phyloP scores from a whole-genome alignment of 2,797 vertebrate species.

The Pseudocheirus occidentalis region DNA sequence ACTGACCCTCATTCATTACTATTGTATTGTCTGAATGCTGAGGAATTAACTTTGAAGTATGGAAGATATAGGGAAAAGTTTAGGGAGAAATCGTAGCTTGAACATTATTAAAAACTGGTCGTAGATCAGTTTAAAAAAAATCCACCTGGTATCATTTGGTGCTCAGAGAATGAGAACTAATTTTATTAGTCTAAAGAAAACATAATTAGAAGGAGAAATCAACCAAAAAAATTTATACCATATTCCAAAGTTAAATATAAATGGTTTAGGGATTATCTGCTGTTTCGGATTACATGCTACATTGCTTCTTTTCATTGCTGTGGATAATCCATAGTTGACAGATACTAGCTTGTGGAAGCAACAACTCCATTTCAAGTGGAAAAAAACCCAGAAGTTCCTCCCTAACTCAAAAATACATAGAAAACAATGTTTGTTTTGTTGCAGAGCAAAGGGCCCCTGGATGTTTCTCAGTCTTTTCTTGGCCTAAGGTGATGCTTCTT shows the following conservation, averaged over 20 bases:
- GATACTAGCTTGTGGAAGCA: not conserved
- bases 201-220: not conserved
- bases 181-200: not conserved
- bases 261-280: not conserved
- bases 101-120: not conserved
- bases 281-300: not conserved
- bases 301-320: not conserved
- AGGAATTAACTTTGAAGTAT: not conserved
- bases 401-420: not conserved
- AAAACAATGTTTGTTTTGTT: not conserved
- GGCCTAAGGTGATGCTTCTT: not conserved
- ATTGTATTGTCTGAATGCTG: not conserved
- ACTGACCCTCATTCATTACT: not conserved
- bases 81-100: not conserved
- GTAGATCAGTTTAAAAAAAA: not conserved
- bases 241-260: not conserved
- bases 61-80: not conserved
- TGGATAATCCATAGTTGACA: not conserved
- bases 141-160: not conserved
- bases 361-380: conserved; percentile 12
- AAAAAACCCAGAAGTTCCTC: not conserved
- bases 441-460: not conserved
- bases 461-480: not conserved
- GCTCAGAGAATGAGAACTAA: not conserved
- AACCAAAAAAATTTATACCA: not conserved